Base-by-base conservation (phyloP, 2,113 vertebrate species). In the Malurus alboscapulatus region DNA sequence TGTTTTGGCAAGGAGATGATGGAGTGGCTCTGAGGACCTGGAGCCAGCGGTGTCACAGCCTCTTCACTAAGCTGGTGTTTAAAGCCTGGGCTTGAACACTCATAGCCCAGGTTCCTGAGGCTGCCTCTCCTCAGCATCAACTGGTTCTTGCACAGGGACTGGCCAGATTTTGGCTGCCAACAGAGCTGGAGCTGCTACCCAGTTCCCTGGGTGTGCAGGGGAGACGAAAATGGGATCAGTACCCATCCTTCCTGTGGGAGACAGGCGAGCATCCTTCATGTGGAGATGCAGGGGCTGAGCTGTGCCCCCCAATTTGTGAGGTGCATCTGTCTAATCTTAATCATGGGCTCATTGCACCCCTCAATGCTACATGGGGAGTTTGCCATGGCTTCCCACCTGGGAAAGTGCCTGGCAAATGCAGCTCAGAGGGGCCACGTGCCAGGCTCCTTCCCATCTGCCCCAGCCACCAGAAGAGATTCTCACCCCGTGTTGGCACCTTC, bases 281-380 rank as follows among this genome's bases (percentile, higher is more conserved):
- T 10, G 3, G 6, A 3, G 44, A 21, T 1, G 1, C 14, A 9
- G 53, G 38, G 66, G 34, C 65, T 78, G 80, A 69, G 71, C 40
- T 4, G 6, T 57, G 32, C 6, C 5, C 48, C 32, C 4, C 3
- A 2, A 9, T 34, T 42, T 19, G 1, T n/a, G 57, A 55, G 25
- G 40, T 5, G 5, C 45, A 11, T 55, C 57, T 12, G 2, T 22
- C 21, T 34, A 44, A 29, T 26, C 45, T 40, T 9, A 27, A 12
- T 7, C 20, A 36, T 20, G 25, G 17, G 4, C 12, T 51, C 40
- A 25, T 21, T 4, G 2, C 51, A 30, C 18, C 29, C 2, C 73
- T 17, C 2, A 0, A 25, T 1, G 14, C 51, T 26, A 0, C 1
- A 0, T 7, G 19, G 78, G 19, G 14, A 42, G 5, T 42, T 84